Conservation (phyloP, 2,797 vertebrate species). For the Tympanoctomys barrerae region DNA sequence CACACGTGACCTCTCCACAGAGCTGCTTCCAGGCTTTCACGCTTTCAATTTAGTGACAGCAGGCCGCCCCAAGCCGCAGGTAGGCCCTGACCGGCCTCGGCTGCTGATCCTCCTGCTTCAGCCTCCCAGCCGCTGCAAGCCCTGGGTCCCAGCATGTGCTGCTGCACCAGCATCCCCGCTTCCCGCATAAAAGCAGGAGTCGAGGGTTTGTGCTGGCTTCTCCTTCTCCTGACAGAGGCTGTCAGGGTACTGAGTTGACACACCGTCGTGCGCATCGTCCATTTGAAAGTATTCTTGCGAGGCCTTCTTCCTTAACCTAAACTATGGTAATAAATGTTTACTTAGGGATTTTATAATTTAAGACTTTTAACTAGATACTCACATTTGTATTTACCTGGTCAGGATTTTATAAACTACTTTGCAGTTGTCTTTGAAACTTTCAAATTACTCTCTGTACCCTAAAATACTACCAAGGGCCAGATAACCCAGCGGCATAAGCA, state of each 20-base stretch:
- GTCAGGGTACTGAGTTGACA: not conserved
- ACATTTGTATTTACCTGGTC: not conserved
- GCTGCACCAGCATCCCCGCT: not conserved
- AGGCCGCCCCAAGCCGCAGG: not conserved
- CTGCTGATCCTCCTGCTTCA: not conserved
- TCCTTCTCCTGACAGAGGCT: not conserved
- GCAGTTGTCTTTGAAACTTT: not conserved
- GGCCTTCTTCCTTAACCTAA: not conserved
- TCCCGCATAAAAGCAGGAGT: not conserved
- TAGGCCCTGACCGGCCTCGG: too few species aligned
- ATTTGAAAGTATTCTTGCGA: not conserved
- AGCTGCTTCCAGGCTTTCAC: not conserved
- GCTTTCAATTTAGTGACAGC: not conserved
- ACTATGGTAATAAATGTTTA: not conserved
- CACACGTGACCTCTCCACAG: too few species aligned
- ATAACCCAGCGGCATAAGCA: too few species aligned
- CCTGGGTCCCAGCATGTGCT: not conserved
- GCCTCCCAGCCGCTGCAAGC: not conserved
- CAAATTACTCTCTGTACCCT: not conserved
- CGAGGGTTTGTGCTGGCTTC: not conserved
- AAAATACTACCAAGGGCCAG: not conserved
- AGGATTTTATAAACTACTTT: not conserved
- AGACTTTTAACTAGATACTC: constrained; percentile 1
- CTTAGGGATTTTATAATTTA: not conserved
- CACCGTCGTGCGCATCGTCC: not conserved